Percentiles rank a stretch among this genome's conserved stretches.
Conservation (phyloP, 2,797 vertebrate species). For the Halcyon badia region DNA sequence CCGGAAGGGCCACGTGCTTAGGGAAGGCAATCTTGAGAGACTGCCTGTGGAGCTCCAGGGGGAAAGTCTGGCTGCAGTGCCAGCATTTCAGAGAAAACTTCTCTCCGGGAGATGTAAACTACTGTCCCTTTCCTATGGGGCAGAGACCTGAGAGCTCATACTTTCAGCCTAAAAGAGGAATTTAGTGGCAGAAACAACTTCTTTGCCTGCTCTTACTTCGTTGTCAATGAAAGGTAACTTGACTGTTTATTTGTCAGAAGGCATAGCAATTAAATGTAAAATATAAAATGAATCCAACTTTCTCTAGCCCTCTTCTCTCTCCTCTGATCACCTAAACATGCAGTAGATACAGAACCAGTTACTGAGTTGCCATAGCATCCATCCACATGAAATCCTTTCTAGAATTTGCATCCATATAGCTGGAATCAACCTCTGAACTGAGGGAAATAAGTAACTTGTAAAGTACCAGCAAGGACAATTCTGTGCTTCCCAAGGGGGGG, state of each 20-base stretch:
- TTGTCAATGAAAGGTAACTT: neutral
- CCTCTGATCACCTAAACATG: neutral
- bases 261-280: neutral
- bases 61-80: neutral
- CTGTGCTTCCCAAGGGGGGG: neutral
- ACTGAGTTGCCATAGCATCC: neutral
- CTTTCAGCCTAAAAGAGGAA: neutral
- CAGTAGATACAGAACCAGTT: neutral
- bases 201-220: neutral
- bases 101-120: neutral
- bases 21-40: neutral
- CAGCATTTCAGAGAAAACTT: neutral
- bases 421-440: neutral
- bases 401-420: neutral
- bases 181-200: neutral
- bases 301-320: neutral
- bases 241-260: neutral
- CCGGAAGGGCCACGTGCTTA: rapidly evolving
- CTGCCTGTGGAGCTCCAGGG: neutral
- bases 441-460: neutral
- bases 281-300: neutral
- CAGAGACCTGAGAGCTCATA: neutral
- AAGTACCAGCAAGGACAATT: neutral
- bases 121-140: neutral
- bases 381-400: neutral